Conservation (phyloP, 2,888 invertebrate species). For the Priocnemis perturbator region DNA sequence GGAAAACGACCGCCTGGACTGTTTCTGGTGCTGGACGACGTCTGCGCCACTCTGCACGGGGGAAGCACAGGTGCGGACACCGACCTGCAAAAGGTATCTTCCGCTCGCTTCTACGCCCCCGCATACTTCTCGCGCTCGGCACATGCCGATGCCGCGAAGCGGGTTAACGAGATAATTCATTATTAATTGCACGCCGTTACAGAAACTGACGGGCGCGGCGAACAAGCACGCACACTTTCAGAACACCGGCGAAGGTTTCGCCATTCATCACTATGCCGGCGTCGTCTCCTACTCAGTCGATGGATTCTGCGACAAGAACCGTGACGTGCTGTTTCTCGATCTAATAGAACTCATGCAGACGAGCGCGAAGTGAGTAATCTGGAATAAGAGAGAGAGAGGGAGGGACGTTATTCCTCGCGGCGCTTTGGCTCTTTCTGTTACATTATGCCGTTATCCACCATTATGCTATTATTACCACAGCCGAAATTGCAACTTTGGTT, state of each 20-base stretch:
- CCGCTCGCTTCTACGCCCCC: too few species aligned
- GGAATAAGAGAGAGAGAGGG: too few species aligned
- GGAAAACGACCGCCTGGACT: slow-evolving; percentile 80
- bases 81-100: slow-evolving; percentile 76
- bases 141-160: too few species aligned
- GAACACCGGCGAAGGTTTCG: slow-evolving; percentile 77
- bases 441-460: too few species aligned
- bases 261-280: slow-evolving; percentile 83
- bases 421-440: too few species aligned
- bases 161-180: too few species aligned
- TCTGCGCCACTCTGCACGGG: slow-evolving; percentile 83
- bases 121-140: not conserved
- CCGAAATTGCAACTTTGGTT: too few species aligned
- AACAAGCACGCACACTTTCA: slow-evolving; percentile 79
- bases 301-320: slow-evolving; percentile 82
- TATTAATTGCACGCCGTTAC: slow-evolving; percentile 35
- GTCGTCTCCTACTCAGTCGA: slow-evolving; percentile 80
- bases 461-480: too few species aligned
- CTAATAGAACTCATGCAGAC: slow-evolving; percentile 82
- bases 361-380: slow-evolving; percentile 77
- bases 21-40: slow-evolving; percentile 81
- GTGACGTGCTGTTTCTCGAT: slow-evolving; percentile 82
- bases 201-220: slow-evolving; percentile 78
- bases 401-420: too few species aligned
- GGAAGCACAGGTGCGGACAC: slow-evolving; percentile 81